phyloP scores from a whole-genome alignment of 64 coral and sea anemone species.

The Stichodactyla mertensii region DNA sequence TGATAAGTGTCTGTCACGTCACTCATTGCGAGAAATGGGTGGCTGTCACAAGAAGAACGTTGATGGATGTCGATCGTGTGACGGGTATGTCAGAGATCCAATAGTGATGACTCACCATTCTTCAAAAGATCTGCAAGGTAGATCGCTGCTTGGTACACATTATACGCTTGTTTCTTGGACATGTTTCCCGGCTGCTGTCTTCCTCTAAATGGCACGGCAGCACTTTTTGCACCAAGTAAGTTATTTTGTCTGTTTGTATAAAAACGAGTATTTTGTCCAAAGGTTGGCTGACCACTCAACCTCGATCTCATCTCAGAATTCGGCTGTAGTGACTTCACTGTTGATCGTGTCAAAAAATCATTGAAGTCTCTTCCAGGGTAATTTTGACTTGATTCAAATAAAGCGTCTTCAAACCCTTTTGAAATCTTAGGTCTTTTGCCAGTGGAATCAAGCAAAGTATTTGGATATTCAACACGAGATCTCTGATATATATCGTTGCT shows the following conservation, averaged over 20 bases:
- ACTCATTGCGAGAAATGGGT: not conserved
- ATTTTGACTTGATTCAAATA: not conserved
- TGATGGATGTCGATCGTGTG: too few relatives aligned
- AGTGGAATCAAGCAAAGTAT: not conserved
- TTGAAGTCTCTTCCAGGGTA: not conserved
- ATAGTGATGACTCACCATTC: constrained; percentile 5
- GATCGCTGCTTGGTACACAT: constrained; percentile 25
- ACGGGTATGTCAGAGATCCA: too few relatives aligned
- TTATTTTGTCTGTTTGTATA: not conserved
- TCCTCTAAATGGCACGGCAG: not conserved
- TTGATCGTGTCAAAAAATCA: not conserved
- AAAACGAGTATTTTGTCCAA: not conserved
- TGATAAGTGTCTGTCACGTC: not conserved
- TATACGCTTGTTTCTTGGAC: not conserved
- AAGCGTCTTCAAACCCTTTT: not conserved
- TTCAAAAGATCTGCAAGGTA: constrained; percentile 26
- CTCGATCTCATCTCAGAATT: not conserved
- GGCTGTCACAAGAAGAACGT: too few relatives aligned
- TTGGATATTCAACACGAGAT: not conserved
- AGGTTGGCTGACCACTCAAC: not conserved
- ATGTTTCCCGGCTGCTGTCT: not conserved
- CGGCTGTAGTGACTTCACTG: not conserved
- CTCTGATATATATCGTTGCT: not conserved
- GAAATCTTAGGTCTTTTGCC: not conserved
- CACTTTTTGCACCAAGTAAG: not conserved